Evolutionary conservation across 2,113 vertebrate genomes (phyloP), one percentile per base, ranked within the genome.

Genomic region (Pholis gunnellus): DNA sequence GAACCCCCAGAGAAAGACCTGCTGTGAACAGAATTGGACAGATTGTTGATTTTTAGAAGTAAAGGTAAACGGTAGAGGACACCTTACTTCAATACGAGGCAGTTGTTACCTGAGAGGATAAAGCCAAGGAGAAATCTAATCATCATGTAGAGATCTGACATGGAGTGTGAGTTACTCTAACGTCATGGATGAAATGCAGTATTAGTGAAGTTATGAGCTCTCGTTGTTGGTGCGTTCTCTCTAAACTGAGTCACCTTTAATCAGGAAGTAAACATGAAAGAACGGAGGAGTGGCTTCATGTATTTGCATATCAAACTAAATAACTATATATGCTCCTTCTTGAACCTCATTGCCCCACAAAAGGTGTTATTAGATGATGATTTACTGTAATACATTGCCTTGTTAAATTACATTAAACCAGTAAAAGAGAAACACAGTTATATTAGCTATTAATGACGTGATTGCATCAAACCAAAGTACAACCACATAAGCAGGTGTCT

Each of bases 1-100:
- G 52, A 20, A 87, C 1, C 4, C 78, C 80, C 17, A 78, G 46
- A 34, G 66, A 88, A 18, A 84, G 2, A 56, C 71, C 90, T 89
- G 52, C 46, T 48, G 65, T 14, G 7, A 57, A 9, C 0, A 81
- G 5, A 75, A 10, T 0, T 22, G 6, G 18, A 70, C 46, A 44
- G 3, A 38, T 64, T 4, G 66, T 36, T 18, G 42, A 27, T 34
- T 61, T 61, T 42, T 18, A 56, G 36, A 61, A 20, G 27, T 25
- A 18, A 61, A 63, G 3, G 4, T 9, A 4, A 66, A 57, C 2
- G 1, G 0, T 6, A 2, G 1, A 15, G 29, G 1, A 38, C 8
- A 9, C 29, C 2, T 56, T 6, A 31, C 0, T 63, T 27, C 0
- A 54, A 5, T 38, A 14, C n/a, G 8, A 68, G 57, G 9, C 38